These are phyloP conservation scores for Pyralis farinalis DNA, from an alignment of 2,888 invertebrate species.

Conservation along the genomic window DNA sequence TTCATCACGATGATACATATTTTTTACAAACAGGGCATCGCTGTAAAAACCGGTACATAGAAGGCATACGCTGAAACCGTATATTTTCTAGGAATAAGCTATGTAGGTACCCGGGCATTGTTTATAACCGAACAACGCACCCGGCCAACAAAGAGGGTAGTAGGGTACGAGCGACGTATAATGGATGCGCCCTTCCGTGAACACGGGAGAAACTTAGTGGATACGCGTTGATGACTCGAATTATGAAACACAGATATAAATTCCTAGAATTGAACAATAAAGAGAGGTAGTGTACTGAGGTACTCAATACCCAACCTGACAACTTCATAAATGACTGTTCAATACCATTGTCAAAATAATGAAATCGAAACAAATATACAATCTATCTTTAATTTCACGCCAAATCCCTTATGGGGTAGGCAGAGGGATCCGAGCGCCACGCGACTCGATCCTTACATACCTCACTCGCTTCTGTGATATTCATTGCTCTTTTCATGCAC, in stretches of 20 bases:
- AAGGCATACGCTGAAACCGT: not conserved
- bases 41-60: not conserved
- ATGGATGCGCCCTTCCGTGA: not conserved
- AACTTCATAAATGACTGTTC: no score
- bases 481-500: no score
- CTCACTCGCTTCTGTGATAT: no score
- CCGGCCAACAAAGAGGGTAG: not conserved
- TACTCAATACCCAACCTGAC: no score
- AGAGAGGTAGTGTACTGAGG: no score
- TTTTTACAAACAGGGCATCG: not conserved
- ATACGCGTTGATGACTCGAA: not conserved
- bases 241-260: not conserved
- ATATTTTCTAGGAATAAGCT: not conserved
- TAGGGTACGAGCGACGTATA: not conserved
- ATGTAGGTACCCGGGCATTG: not conserved
- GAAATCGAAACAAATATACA: no score
- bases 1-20: not conserved
- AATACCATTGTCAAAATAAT: no score
- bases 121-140: not conserved
- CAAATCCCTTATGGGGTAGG: no score
- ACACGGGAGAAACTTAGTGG: not conserved
- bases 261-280: no score
- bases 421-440: no score
- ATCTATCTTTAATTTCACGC: no score
- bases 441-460: no score